Percentiles rank a stretch among this genome's conserved stretches.
Conservation (phyloP, 1,140 invertebrate species). For the Carposina sasakii region DNA sequence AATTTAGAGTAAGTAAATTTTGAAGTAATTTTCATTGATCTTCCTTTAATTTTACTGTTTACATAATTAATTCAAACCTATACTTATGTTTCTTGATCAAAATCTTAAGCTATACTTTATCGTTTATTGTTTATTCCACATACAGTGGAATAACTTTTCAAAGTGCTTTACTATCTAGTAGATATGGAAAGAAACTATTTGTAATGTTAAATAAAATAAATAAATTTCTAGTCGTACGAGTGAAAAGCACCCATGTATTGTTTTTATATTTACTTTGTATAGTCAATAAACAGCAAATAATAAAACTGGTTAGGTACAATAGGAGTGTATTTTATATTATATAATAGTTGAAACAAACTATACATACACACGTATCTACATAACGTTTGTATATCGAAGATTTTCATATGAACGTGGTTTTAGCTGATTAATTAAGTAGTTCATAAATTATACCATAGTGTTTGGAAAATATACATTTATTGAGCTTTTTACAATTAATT, state of each 20-base stretch:
- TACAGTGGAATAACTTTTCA: conserved; percentile 56
- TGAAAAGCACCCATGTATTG: conserved; percentile 61
- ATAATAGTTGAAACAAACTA: conserved; percentile 49
- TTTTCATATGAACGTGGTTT: conserved; percentile 62
- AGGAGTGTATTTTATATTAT: conserved; percentile 57
- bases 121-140: conserved; percentile 39
- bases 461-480: conserved; percentile 34
- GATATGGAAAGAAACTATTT: conserved; percentile 62
- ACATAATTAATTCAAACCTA: too few species aligned
- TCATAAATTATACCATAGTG: conserved; percentile 37
- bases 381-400: conserved; percentile 65
- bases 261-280: not conserved
- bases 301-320: conserved; percentile 51
- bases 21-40: too few species aligned
- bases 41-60: too few species aligned
- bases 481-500: conserved; percentile 48
- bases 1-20: conserved; percentile 51
- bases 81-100: too few species aligned
- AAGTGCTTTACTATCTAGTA: conserved; percentile 72
- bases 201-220: conserved; percentile 61
- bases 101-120: too few species aligned
- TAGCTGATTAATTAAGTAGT: conserved; percentile 48
- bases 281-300: conserved; percentile 35
- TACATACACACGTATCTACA: too few species aligned
- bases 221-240: conserved; percentile 61